Evolutionary conservation across 2,888 invertebrate genomes (phyloP), one percentile per base, ranked within the genome.

Genomic region (Sesia bembeciformis): DNA sequence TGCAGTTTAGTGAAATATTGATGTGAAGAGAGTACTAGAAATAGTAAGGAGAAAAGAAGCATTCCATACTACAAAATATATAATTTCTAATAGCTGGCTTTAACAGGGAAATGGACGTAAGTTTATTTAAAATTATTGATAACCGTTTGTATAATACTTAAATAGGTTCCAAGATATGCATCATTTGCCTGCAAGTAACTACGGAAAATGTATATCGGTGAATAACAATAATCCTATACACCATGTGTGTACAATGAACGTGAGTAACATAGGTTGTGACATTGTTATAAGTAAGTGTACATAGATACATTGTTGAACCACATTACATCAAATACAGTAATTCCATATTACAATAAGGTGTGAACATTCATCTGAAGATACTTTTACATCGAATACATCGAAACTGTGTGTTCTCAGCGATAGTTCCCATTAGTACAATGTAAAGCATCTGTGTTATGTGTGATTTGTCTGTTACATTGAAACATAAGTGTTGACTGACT

Each of bases 61-160:
- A 89, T 89, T 89, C 88, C 88, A 87, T 84, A 73, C 88, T 87
- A 89, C 85, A 76, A 78, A 81, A 79, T 79, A 81, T 74, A 79
- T 73, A 72, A 72, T 70, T 72, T 77, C 84, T 86, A 87, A 85
- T 85, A 88, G 89, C 88, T 87, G 86, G 78, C 73, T 87, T 89
- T 89, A 89, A 89, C 88, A 89, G 88, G 88, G 88, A 89, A 85
- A 87, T 89, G 88, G 89, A 89, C 89, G 88, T 84, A 70, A 68
- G 58, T 76, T 74, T 70, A 66, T 60, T 60, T 68, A 76, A 73
- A 72, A 68, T 68, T 60, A 66, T 74, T 67, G 60, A 62, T 69
- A 70, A 73, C 70, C 74, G 72, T 4, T 39, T 50, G 23, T 76
- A n/a, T n/a, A n/a, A n/a, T n/a, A 72, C 69, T 70, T 70, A 64